Conservation (phyloP, 1,140 invertebrate species). For the Lysiphlebus fabarum region DNA sequence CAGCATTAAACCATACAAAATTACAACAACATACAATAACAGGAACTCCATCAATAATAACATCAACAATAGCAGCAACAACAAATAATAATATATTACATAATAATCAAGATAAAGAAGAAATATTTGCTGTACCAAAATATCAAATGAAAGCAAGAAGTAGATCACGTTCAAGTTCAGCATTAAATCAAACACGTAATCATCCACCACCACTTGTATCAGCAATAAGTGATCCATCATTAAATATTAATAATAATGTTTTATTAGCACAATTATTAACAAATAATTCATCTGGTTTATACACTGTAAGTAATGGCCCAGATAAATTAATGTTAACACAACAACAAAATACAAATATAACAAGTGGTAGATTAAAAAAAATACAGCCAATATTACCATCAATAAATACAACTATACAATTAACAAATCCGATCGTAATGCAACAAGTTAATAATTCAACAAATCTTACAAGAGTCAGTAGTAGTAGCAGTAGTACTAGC, state of each 20-base stretch:
- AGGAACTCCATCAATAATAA: slow-evolving; percentile 30
- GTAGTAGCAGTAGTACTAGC: too few species aligned
- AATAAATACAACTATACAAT: slow-evolving; percentile 24
- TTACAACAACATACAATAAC: slow-evolving; percentile 40
- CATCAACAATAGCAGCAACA: slow-evolving; percentile 43
- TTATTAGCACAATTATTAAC: slow-evolving; percentile 66
- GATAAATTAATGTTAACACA: slow-evolving; percentile 36
- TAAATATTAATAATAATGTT: slow-evolving; percentile 59
- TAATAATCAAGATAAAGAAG: slow-evolving; percentile 44
- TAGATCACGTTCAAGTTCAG: slow-evolving; percentile 55
- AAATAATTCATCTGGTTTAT: slow-evolving; percentile 46
- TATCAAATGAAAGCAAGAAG: slow-evolving; percentile 54
- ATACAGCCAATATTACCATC: slow-evolving; percentile 44
- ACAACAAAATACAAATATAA: slow-evolving; percentile 28
- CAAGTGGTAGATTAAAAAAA: slow-evolving; percentile 37
- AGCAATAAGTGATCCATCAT: slow-evolving; percentile 58
- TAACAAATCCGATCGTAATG: too few species aligned
- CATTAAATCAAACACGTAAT: slow-evolving; percentile 42
- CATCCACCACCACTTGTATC: slow-evolving; percentile 57
- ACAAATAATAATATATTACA: slow-evolving; percentile 43
- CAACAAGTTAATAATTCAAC: too few species aligned
- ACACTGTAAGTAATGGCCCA: slow-evolving; percentile 39
- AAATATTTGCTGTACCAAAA: slow-evolving; percentile 57
- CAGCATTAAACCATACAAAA: slow-evolving; percentile 46
- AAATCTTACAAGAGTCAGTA: too few species aligned